Base-by-base conservation (phyloP, 2,113 vertebrate genomes). In the Phyllopteryx taeniolatus region DNA sequence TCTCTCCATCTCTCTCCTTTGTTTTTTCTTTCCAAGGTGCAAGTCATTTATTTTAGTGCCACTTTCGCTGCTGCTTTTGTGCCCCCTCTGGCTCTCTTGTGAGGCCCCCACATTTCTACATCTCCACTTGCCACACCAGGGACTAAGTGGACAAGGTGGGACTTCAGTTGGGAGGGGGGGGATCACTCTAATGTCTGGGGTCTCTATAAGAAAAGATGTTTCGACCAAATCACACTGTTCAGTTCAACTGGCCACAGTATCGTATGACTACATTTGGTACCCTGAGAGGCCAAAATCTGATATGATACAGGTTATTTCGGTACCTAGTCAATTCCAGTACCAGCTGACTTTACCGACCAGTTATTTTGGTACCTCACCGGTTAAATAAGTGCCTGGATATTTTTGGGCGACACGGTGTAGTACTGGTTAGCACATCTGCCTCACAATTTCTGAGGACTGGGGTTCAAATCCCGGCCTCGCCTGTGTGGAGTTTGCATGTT, bases 1-100 rank as follows among this genome's bases (percentile, higher is more conserved):
- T 81, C 79, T 80, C 68, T 72, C 51, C 13, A 31, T 81, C 77
- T 79, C 79, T 76, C 65, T 68, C 33, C 20, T 11, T 39, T 39
- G 49, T 47, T 12, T 59, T 78, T 81, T 77, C 79, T 91, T 92
- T 94, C 93, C 93, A 94, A 96, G 94, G 95, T 93, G 93, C 93
- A 95, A 96, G 84, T 87, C 86, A 86, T 93, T 92, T 91, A 87
- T 91, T 92, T 91, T 90, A 91, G 85, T 89, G 85, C 83, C 80
- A 90, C 86, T 89, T 86, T 84, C 46, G 35, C 61, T 63, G 13
- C 22, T 60, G 56, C 70, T 73, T 71, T 10, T 47, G 43, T 46
- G n/a, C 17, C 61, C 61, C 56, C 61, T 65, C 33, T 8, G 65
- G 63, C 70, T 82, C 67, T 78, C 76, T 74, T 72, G 27, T 80